Base-by-base conservation (phyloP, 2,113 vertebrate genomes). In the Corapipo altera region DNA sequence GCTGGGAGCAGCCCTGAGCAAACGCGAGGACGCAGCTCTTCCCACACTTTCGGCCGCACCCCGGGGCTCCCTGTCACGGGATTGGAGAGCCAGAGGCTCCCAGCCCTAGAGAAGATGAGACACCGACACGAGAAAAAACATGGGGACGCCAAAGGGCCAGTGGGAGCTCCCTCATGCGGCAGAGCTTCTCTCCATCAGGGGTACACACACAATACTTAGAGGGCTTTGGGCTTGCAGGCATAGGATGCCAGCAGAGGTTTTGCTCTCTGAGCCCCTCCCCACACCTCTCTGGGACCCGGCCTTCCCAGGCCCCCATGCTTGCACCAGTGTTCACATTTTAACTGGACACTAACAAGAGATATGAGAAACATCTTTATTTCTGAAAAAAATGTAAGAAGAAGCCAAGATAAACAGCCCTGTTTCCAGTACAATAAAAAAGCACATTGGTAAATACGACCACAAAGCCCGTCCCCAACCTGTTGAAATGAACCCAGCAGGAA, bases 271-370 rank as follows among this genome's bases (percentile, higher is more conserved):
- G 28, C 19, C 32, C 28, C 32, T 58, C n/a, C 46, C 17, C 3
- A 0, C 18, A 4, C 10, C 3, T 4, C 16, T 19, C 61, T 1
- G 15, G 33, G 9, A 70, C 28, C 9, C 6, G 0, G 15, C 3
- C 0, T 20, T 11, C 49, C 18, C 76, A 52, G 3, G 46, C 51
- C 9, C 44, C 6, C 9, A 5, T 0, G 0, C 9, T 52, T 32
- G 35, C 58, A 52, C 15, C 11, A 5, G 5, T 22, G 30, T 43
- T 87, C 4, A 1, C 0, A 0, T 69, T 90, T 89, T 70, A 79
- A 92, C 22, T 37, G 13, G 33, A 78, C 2, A 6, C 24, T 33
- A 57, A 52, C 28, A 11, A 72, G 8, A 73, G 18, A n/a, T 8
- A 15, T 48, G 4, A 28, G 16, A 78, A 91, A 88, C 4, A 55